phyloP scores from a whole-genome alignment of 2,113 vertebrate genomes.

The Erythrolamprus reginae region DNA sequence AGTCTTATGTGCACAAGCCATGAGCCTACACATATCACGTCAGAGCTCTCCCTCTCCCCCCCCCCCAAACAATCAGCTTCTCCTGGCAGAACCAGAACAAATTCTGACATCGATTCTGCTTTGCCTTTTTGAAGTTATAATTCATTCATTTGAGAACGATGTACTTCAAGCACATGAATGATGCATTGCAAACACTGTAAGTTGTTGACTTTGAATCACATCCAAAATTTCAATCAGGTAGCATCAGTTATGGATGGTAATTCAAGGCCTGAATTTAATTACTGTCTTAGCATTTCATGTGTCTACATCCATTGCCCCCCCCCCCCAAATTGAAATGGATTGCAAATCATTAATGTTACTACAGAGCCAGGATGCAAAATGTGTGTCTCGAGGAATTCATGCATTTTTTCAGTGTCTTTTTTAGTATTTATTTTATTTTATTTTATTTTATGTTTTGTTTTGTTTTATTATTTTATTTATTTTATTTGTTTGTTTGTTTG shows the following conservation, averaged over 20 bases:
- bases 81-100: not conserved
- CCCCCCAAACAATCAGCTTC: not conserved
- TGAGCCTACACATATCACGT: too few species aligned
- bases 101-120: not conserved
- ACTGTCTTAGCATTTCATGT: not conserved
- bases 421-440: too few species aligned
- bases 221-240: not conserved
- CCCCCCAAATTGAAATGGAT: not conserved
- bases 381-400: not conserved
- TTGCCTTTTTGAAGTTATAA: not conserved
- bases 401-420: not conserved
- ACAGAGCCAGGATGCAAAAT: not conserved
- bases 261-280: not conserved
- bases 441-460: too few species aligned
- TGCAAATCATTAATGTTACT: not conserved
- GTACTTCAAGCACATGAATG: not conserved
- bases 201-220: not conserved
- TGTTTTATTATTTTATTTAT: too few species aligned
- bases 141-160: not conserved
- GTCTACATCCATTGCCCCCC: not conserved
- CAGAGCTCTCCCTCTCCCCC: too few species aligned
- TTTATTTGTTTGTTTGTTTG: too few species aligned
- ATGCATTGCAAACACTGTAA: not conserved
- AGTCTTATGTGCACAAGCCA: not conserved
- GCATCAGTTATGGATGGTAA: not conserved